Conservation (phyloP, 2,113 vertebrate species). For the Nyctibius bracteatus region DNA sequence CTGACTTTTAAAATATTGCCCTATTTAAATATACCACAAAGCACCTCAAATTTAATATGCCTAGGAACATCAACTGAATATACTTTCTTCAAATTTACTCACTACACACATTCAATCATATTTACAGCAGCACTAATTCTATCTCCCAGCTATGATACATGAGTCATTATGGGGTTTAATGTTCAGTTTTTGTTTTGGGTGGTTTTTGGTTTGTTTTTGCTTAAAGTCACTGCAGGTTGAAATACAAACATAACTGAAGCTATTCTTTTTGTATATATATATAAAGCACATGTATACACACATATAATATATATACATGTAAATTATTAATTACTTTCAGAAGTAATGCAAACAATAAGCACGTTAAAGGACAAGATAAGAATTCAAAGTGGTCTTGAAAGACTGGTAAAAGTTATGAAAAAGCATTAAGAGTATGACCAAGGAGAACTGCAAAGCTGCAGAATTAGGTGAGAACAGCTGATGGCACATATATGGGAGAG, state of each 20-base stretch:
- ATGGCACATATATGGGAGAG: not conserved
- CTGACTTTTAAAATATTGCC: not conserved
- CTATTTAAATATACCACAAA: not conserved
- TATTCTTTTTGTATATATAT: not conserved
- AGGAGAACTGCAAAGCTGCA: not conserved
- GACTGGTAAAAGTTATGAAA: not conserved
- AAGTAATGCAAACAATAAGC: not conserved
- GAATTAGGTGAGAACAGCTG: not conserved
- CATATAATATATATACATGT: not conserved
- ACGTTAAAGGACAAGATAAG: not conserved
- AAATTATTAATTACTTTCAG: not conserved
- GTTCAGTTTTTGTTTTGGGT: not conserved
- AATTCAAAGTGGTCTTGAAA: not conserved
- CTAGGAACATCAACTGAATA: not conserved
- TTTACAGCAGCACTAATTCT: not conserved
- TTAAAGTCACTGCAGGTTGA: not conserved
- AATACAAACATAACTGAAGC: not conserved
- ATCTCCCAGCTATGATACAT: not conserved
- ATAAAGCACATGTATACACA: not conserved
- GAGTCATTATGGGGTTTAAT: not conserved
- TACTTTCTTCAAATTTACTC: not conserved
- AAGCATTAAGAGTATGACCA: not conserved
- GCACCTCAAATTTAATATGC: not conserved
- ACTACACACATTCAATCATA: not conserved
- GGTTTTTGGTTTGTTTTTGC: not conserved